Evolutionary conservation across 2,888 invertebrate genomes (phyloP).

Genomic region (Tinea semifulvella): DNA sequence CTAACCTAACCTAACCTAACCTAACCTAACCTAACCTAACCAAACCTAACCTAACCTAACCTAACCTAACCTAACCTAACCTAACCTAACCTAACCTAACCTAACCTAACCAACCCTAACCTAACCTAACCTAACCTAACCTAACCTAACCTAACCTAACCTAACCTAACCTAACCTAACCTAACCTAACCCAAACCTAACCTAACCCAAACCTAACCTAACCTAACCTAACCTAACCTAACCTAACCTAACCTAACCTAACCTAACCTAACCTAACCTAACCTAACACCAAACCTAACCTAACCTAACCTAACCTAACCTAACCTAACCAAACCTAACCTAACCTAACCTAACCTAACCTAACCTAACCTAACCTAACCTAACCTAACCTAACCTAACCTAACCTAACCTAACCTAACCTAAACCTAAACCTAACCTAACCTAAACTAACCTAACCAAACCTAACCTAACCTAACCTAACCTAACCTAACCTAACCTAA

Average conservation of each 20-base stretch:
- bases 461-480: constrained; percentile 18
- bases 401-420: constrained; percentile 18
- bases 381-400: constrained; percentile 18
- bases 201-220: constrained; percentile 17
- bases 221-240: constrained; percentile 13
- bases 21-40: constrained; percentile 17
- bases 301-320: constrained; percentile 20
- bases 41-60: constrained; percentile 18
- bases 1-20: constrained; percentile 16
- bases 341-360: constrained; percentile 18
- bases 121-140: constrained; percentile 15
- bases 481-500: constrained; percentile 18
- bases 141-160: constrained; percentile 13
- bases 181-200: constrained; percentile 18
- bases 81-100: constrained; percentile 17
- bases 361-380: constrained; percentile 16
- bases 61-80: constrained; percentile 20
- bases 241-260: constrained; percentile 12
- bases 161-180: constrained; percentile 16
- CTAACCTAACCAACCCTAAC: constrained; percentile 15
- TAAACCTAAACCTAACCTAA: constrained; percentile 18
- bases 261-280: constrained; percentile 19
- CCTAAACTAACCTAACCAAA: constrained; percentile 17
- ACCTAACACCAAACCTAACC: constrained; percentile 16
- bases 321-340: constrained; percentile 20